phyloP scores from a whole-genome alignment of 2,888 invertebrate species.

The Cheilosia scutellata region DNA sequence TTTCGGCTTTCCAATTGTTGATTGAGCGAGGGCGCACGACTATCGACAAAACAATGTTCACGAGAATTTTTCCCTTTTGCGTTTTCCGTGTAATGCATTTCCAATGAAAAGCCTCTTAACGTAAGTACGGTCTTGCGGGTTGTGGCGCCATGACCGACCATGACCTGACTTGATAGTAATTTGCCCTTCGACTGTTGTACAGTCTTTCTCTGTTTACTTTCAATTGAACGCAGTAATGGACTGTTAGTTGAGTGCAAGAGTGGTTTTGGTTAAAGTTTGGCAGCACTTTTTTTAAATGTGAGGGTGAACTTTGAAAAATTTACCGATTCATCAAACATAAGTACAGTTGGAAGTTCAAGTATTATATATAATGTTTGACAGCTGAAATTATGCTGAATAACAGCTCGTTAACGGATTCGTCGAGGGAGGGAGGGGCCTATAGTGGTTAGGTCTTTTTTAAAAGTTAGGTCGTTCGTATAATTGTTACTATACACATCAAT shows the following conservation, averaged over 20 bases:
- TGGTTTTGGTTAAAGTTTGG: not conserved
- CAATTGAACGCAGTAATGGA: constrained; percentile 12
- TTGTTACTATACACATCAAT: too few species aligned
- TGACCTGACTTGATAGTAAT: constrained; percentile 39
- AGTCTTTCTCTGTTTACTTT: constrained; percentile 10
- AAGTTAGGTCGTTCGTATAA: too few species aligned
- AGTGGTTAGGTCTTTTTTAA: too few species aligned
- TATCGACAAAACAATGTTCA: constrained; percentile 68
- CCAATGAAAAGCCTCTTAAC: constrained; percentile 1
- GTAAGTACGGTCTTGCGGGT: not conserved
- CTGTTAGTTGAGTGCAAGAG: constrained; percentile 3
- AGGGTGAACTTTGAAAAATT: not conserved
- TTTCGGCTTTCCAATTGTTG: constrained; percentile 56
- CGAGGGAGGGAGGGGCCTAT: too few species aligned
- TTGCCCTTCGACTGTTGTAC: not conserved
- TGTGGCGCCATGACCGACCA: constrained; percentile 27
- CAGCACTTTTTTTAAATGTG: too few species aligned
- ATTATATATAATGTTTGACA: not conserved
- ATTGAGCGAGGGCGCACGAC: constrained; percentile 11
- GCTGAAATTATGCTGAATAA: not conserved
- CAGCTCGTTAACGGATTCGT: too few species aligned
- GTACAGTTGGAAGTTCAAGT: not conserved
- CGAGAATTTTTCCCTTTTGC: not conserved
- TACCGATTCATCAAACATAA: not conserved
- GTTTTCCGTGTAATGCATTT: constrained; percentile 15